Evolutionary conservation across 2,888 invertebrate genomes (phyloP).

Genomic region (Malthinus flaveolus): DNA sequence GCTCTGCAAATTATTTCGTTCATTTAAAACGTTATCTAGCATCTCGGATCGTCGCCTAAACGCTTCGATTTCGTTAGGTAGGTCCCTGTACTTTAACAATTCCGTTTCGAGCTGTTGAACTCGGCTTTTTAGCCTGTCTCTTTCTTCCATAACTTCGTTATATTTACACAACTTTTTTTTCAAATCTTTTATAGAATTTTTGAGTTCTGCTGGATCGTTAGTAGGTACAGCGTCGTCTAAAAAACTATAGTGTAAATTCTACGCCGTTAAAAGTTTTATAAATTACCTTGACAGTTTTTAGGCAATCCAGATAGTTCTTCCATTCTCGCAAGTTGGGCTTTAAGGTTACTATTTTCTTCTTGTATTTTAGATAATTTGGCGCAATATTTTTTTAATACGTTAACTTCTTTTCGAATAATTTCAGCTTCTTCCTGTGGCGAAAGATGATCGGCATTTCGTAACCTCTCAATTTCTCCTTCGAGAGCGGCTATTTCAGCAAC

Average conservation of each 20-base stretch:
- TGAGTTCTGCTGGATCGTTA: conserved; percentile 8
- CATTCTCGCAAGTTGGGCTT: conserved; percentile 23
- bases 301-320: conserved; percentile 12
- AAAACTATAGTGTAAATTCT: background rate
- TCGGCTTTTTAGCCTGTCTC: conserved; percentile 39
- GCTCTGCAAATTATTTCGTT: conserved; percentile 42
- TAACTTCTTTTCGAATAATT: conserved; percentile 46
- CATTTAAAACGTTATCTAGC: conserved; percentile 41
- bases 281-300: conserved; percentile 1
- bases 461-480: conserved; percentile 43
- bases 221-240: background rate
- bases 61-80: conserved; percentile 41
- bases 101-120: conserved; percentile 42
- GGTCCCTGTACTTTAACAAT: conserved; percentile 37
- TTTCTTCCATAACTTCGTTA: conserved; percentile 37
- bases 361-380: conserved; percentile 45
- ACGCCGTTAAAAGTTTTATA: background rate
- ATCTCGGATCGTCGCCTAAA: conserved; percentile 39
- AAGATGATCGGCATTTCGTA: conserved; percentile 36
- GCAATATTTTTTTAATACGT: conserved; percentile 47
- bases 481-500: conserved; percentile 40
- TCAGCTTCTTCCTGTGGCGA: conserved; percentile 45
- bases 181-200: background rate
- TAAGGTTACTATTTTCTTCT: conserved; percentile 45
- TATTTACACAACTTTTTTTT: conserved; percentile 12